phyloP scores from a whole-genome alignment of 2,113 vertebrate species.

The Setophaga coronata region DNA sequence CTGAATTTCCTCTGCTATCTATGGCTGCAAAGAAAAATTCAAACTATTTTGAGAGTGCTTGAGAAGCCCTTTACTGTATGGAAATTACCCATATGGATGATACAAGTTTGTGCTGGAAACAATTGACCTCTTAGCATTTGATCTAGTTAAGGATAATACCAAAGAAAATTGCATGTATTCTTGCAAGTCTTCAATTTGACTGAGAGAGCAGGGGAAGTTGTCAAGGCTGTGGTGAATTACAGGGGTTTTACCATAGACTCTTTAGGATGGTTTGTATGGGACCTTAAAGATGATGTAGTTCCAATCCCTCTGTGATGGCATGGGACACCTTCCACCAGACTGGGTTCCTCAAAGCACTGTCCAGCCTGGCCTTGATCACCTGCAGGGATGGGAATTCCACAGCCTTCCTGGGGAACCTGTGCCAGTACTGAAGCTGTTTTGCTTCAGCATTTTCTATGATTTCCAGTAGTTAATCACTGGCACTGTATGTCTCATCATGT shows the following conservation, averaged over 20 bases:
- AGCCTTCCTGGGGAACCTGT: neutral
- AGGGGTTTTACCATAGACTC: neutral
- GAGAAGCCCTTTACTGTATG: neutral
- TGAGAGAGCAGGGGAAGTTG: neutral
- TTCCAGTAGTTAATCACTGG: neutral
- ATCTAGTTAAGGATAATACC: neutral
- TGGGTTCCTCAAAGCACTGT: neutral
- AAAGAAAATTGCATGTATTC: neutral
- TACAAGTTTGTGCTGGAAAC: neutral
- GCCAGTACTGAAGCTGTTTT: neutral
- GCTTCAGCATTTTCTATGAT: neutral
- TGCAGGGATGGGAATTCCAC: too few species aligned
- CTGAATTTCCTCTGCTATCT: neutral
- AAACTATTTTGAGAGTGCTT: neutral
- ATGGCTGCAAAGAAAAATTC: neutral
- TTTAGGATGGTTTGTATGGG: neutral
- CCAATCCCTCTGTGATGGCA: neutral
- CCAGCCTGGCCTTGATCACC: neutral
- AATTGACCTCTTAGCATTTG: neutral
- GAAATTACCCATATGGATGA: neutral
- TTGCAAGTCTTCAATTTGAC: neutral
- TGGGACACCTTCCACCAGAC: neutral
- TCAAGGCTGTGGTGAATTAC: neutral
- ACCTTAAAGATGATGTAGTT: neutral
- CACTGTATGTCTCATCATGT: neutral